A percentile compares a stretch with the other conserved stretches of the same genome.
These are phyloP conservation scores for Pachymerium ferrugineum DNA, from an alignment of 2,888 invertebrate species.

Conservation along the genomic window DNA sequence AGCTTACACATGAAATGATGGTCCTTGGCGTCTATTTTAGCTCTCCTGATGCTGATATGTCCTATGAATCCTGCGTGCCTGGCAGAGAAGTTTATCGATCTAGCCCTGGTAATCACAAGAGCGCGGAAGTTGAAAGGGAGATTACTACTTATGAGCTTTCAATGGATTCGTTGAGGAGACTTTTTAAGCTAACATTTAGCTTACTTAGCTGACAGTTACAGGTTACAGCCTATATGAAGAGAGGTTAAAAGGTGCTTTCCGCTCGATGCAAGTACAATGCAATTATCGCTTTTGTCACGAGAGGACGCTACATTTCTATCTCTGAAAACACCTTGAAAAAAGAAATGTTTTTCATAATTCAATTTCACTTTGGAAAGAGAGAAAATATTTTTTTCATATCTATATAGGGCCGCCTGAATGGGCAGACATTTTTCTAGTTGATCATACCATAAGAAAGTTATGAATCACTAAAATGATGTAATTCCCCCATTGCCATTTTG, in stretches of 20 bases:
- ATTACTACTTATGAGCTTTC: constrained; percentile 1
- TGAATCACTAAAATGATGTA: constrained; percentile 24
- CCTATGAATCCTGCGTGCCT: not conserved
- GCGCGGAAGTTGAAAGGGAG: not conserved
- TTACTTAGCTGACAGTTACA: too few species aligned
- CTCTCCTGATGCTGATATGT: not conserved
- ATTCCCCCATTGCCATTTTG: not conserved
- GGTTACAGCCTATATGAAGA: not conserved
- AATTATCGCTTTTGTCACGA: constrained; percentile 4
- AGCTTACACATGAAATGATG: not conserved
- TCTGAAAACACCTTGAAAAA: not conserved
- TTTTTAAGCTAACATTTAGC: constrained; percentile 16
- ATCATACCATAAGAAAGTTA: too few species aligned
- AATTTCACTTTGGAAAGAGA: not conserved
- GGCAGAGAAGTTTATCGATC: constrained; percentile 14
- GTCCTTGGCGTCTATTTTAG: constrained; percentile 8
- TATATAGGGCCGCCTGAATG: not conserved
- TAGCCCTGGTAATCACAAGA: not conserved
- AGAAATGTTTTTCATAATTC: not conserved
- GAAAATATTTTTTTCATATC: not conserved
- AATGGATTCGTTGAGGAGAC: not conserved
- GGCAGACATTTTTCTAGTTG: too few species aligned
- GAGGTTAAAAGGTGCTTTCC: constrained; percentile 7
- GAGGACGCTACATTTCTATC: not conserved
- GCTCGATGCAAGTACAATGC: not conserved